Base-by-base conservation (phyloP, 2,797 vertebrate species). In the Nyctalus aviator region DNA sequence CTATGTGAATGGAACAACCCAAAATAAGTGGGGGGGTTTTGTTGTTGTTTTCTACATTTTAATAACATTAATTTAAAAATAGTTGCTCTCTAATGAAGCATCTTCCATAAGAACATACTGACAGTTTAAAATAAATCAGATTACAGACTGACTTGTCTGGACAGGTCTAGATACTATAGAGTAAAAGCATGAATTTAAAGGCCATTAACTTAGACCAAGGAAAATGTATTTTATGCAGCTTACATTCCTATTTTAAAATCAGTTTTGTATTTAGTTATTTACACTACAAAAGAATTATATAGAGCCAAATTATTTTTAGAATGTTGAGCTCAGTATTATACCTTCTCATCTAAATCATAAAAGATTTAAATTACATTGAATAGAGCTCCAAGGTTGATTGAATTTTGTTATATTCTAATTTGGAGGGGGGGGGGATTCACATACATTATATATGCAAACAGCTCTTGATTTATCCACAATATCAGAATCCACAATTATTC, bases 241-340 rank as follows among this genome's bases (percentile, higher is more conserved):
- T 92, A 71, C 5, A 35, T 72, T 90, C 69, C 88, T 32, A 91
- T 76, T 71, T 72, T 83, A 88, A 90, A 83, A 55, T 64, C 41
- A 73, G 25, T 50, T 86, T 84, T 64, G 0, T 57, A 46, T 64
- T 64, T 18, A 72, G 17, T 68, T 77, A 59, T 78, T 75, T 84
- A 68, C 27, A 85, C 68, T 69, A 62, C 77, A 95, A 90, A 86
- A 25, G 8, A 95, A 72, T 89, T 88, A 21, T 48, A 8, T 69
- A 89, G 44, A 95, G n/a, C 62, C 68, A 55, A 48, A 41, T 55
- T 95, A 62, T 86, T 91, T 94, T 95, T n/a, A 50, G 83, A 88
- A 73, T 71, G n/a, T 14, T 93, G 75, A 72, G 57, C 25, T 64
- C 83, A 41, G 18, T 94, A 27, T 83, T 82, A 55, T 13, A 37